A percentile compares a stretch with the other conserved stretches of the same genome.
Evolutionary conservation across 2,113 vertebrate species (phyloP).

Genomic region (Gavialis gangeticus): DNA sequence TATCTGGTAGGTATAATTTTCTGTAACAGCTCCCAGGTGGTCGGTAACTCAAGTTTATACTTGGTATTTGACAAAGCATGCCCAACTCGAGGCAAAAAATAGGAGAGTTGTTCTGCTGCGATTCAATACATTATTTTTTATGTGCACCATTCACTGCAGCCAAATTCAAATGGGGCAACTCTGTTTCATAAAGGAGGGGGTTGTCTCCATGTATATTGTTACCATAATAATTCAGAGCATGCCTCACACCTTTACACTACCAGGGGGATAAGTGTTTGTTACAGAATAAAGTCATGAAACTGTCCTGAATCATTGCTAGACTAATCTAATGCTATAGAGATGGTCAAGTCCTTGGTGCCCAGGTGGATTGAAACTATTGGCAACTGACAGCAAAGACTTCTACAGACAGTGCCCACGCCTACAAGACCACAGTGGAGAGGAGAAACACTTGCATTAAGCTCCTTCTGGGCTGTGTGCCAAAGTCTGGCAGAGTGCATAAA

Average conservation of each 20-base stretch:
- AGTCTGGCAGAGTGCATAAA: conserved; percentile 42
- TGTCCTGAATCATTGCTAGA: conserved; percentile 15
- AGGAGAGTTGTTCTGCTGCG: neutral
- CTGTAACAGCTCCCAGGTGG: neutral
- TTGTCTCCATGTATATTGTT: neutral
- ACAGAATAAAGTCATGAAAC: conserved; percentile 19
- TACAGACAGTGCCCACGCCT: conserved; percentile 56
- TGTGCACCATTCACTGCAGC: neutral
- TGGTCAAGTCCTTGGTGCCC: conserved; percentile 48
- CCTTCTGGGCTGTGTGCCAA: conserved; percentile 57
- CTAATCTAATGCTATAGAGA: conserved; percentile 35
- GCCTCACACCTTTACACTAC: neutral
- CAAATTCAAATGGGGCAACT: neutral
- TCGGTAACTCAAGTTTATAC: neutral
- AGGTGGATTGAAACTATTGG: conserved; percentile 43
- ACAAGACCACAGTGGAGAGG: conserved; percentile 56
- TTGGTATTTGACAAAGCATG: conserved; percentile 1
- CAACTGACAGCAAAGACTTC: conserved; percentile 73
- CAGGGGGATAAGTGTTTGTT: neutral
- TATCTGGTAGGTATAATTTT: neutral
- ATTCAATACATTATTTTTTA: neutral
- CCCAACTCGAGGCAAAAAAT: neutral
- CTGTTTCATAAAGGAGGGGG: neutral
- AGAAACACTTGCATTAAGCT: conserved; percentile 70
- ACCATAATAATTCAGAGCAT: neutral